phyloP scores from a whole-genome alignment of 1,140 invertebrate species.

The Papilio glaucus region DNA sequence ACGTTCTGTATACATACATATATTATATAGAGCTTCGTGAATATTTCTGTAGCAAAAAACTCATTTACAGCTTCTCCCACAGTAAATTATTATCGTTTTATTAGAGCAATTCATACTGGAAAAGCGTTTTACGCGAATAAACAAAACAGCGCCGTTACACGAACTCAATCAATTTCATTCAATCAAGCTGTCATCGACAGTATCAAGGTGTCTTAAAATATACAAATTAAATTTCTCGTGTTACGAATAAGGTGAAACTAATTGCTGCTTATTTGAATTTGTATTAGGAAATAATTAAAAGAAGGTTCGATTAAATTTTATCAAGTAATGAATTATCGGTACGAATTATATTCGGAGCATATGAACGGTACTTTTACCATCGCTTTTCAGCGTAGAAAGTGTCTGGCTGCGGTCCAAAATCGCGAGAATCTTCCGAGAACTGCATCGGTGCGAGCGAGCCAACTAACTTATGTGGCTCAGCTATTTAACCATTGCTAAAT shows the following conservation, averaged over 20 bases:
- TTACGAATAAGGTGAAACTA: neutral
- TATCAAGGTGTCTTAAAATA: slow-evolving; percentile 5
- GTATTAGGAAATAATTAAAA: slow-evolving; percentile 2
- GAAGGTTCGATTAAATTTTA: neutral
- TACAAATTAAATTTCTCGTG: neutral
- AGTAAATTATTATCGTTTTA: neutral
- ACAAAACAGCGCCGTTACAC: slow-evolving; percentile 4
- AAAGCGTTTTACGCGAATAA: slow-evolving; percentile 2
- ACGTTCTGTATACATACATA: no score
- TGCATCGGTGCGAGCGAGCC: slow-evolving; percentile 53
- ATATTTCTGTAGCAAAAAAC: slow-evolving; percentile 39
- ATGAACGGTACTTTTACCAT: slow-evolving; percentile 55
- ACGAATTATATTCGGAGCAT: slow-evolving; percentile 26
- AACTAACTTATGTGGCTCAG: slow-evolving; percentile 54
- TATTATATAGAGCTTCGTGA: no score
- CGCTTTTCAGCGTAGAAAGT: slow-evolving; percentile 58
- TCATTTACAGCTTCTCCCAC: neutral
- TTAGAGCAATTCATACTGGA: neutral
- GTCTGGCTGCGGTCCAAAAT: slow-evolving; percentile 68
- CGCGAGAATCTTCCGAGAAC: slow-evolving; percentile 68
- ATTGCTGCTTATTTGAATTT: slow-evolving; percentile 7
- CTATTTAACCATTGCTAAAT: slow-evolving; percentile 43
- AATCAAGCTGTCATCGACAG: neutral
- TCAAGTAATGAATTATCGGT: slow-evolving; percentile 22
- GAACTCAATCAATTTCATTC: slow-evolving; percentile 24